Conservation (phyloP, 1,140 invertebrate genomes). For the Nasonia longicornis region DNA sequence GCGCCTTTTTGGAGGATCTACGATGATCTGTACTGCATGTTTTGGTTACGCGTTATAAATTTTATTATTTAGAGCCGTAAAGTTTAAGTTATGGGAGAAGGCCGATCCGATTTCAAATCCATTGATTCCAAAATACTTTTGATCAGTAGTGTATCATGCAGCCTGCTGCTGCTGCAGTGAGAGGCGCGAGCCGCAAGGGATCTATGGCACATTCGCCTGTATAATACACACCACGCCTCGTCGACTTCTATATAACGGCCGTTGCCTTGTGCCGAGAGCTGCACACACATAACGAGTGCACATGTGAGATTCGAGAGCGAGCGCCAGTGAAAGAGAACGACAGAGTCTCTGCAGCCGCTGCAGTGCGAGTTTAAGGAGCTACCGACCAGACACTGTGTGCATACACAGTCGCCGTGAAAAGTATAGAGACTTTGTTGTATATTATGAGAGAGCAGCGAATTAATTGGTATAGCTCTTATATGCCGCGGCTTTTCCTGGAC, state of each 20-base stretch:
- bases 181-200: slow-evolving; percentile 28
- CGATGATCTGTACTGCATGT: too few relatives aligned
- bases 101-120: background rate
- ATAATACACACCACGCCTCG: slow-evolving; percentile 3
- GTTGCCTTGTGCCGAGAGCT: background rate
- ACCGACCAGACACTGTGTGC: background rate
- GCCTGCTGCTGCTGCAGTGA: background rate
- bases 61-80: background rate
- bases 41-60: too few relatives aligned
- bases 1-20: too few relatives aligned
- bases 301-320: slow-evolving; percentile 2
- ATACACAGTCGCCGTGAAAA: background rate
- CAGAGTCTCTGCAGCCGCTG: background rate
- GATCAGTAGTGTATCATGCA: slow-evolving; percentile 13
- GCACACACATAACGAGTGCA: too few relatives aligned
- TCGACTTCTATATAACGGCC: background rate
- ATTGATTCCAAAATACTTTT: background rate
- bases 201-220: background rate
- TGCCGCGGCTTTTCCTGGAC: background rate
- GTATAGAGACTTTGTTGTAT: background rate
- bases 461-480: too few relatives aligned
- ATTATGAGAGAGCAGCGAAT: background rate
- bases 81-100: background rate
- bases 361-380: slow-evolving; percentile 12
- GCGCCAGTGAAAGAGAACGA: slow-evolving; percentile 2